Conservation (phyloP, 2,888 invertebrate species). For the Noctua pronuba region DNA sequence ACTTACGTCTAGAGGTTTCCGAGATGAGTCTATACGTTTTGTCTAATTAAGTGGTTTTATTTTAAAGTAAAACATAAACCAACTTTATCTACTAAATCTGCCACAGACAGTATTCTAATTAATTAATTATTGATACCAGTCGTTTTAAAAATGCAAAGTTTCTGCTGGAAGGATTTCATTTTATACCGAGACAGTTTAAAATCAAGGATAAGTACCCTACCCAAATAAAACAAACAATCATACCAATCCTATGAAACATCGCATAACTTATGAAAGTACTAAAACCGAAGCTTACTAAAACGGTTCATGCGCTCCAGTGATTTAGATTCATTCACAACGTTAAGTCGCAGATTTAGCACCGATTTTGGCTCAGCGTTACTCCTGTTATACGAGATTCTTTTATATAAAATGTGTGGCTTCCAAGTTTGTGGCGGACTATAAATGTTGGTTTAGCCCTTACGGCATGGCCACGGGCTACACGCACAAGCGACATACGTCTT, state of each 20-base stretch:
- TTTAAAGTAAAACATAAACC: no score
- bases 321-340: conserved; percentile 67
- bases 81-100: neutral
- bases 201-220: neutral
- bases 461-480: neutral
- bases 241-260: conserved; percentile 26
- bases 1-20: neutral
- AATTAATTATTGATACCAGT: neutral
- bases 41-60: neutral
- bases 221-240: conserved; percentile 22
- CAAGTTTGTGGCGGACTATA: conserved; percentile 49
- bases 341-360: conserved; percentile 69
- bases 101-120: neutral
- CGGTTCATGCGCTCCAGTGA: conserved; percentile 59
- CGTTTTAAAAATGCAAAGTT: neutral
- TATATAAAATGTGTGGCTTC: conserved; percentile 54
- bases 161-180: neutral
- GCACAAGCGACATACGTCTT: neutral
- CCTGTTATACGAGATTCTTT: conserved; percentile 53
- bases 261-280: conserved; percentile 50
- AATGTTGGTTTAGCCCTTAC: conserved; percentile 42
- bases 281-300: conserved; percentile 60
- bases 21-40: neutral
- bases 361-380: conserved; percentile 66
- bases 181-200: neutral